Base-by-base conservation (phyloP, 2,797 vertebrate genomes). In the Percopsis omiscomaycus region DNA sequence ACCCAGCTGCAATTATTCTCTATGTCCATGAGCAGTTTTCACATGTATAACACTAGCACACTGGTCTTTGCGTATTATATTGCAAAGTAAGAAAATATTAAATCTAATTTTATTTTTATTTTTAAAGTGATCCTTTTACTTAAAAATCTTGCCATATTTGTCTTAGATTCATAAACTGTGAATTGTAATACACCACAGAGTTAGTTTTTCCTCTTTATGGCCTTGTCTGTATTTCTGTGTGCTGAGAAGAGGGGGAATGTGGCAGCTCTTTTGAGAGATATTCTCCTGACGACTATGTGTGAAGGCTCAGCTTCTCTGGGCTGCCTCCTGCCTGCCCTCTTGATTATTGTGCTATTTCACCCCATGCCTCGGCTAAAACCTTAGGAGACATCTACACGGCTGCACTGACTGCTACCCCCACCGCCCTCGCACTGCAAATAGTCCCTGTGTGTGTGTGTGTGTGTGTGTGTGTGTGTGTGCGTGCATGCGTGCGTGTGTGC, bases 301-400 rank as follows among this genome's bases (percentile, higher is more conserved):
- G 86, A 87, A 86, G 69, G 76, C 79, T 77, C 61, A 70, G 73
- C 74, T 75, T 80, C 82, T 73, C 64, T 60, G 58, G 57, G 67
- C 75, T 74, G 68, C 80, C 82, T 77, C 80, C 83, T 5, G 49
- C 75, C 74, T 81, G 77, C 79, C 78, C 64, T 78, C 80, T 77
- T 88, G 84, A 83, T 87, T 87, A 89, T 86, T 87, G 83, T 83
- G 78, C 83, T 81, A 80, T 89, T 86, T 84, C 83, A 79, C 85
- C 84, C 83, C 71, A 62, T 88, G 84, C 76, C 79, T 85, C 22
- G 66, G 70, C 78, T 83, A 75, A 88, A 86, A 84, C 84, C 81
- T 89, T 84, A 71, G 75, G 82, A 86, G 87, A 86, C 86, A 81
- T 80, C 85, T 83, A 89, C 83, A 76, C 77, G 74, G 80, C 85